Percentiles rank a stretch among this genome's conserved stretches.
phyloP scores from a whole-genome alignment of 2,888 invertebrate species.

The Caradrina clavipalpis region DNA sequence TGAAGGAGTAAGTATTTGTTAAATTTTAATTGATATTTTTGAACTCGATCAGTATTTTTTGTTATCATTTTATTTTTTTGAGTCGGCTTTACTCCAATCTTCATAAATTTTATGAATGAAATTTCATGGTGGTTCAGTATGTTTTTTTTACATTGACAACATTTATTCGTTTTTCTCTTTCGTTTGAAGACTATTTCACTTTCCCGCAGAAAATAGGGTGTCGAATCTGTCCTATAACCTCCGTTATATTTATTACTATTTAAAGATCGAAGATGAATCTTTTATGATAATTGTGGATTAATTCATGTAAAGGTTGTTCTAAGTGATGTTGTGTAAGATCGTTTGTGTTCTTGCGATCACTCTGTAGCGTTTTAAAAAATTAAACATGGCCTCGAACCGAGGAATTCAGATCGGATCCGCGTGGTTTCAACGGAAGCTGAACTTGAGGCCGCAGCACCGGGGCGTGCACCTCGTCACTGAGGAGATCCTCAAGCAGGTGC shows the following conservation, averaged over 20 bases:
- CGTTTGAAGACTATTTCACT: slow-evolving; percentile 88
- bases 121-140: slow-evolving; percentile 57
- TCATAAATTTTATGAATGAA: slow-evolving; percentile 72
- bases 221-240: slow-evolving; percentile 91
- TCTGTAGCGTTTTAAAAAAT: slow-evolving; percentile 90
- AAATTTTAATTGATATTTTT: neutral
- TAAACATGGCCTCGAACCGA: slow-evolving; percentile 96
- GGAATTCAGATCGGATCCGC: slow-evolving; percentile 98
- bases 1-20: neutral
- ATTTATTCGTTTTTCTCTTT: slow-evolving; percentile 86
- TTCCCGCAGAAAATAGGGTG: slow-evolving; percentile 92
- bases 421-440: slow-evolving; percentile 99
- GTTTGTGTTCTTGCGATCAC: slow-evolving; percentile 89
- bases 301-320: slow-evolving; percentile 90
- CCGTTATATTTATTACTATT: slow-evolving; percentile 89
- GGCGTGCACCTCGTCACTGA: slow-evolving; percentile 99
- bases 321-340: slow-evolving; percentile 91
- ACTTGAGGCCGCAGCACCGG: slow-evolving; percentile 98
- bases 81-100: neutral
- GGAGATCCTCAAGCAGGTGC: slow-evolving; percentile 98
- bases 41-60: neutral
- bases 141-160: slow-evolving; percentile 82
- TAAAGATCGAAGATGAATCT: slow-evolving; percentile 92
- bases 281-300: slow-evolving; percentile 93
- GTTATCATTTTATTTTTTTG: slow-evolving; percentile 1